Conservation (phyloP, 2,797 vertebrate genomes). For the Xenopus petersii region DNA sequence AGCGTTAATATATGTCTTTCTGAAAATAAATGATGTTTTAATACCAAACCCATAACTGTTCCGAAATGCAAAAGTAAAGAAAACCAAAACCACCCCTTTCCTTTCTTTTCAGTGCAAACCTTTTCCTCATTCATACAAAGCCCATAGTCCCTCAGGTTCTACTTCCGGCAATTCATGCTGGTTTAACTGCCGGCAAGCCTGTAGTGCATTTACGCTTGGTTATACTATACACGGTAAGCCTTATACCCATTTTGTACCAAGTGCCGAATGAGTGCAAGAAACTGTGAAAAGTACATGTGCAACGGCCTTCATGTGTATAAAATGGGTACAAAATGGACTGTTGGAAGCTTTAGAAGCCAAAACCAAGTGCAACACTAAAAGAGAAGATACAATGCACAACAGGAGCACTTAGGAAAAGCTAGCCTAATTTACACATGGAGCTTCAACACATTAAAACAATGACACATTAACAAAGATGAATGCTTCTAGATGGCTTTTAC, state of each 20-base stretch:
- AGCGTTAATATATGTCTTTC: constrained; percentile 12
- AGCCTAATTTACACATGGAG: constrained; percentile 37
- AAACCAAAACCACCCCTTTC: not conserved
- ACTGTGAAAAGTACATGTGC: constrained; percentile 31
- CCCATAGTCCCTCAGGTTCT: not conserved
- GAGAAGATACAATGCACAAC: constrained; percentile 45
- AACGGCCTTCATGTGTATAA: not conserved
- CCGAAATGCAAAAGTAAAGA: too few species aligned
- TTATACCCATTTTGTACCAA: constrained; percentile 41
- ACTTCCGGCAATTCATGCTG: not conserved
- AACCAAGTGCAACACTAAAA: constrained; percentile 51
- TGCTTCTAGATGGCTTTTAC: constrained; percentile 58
- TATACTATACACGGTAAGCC: not conserved
- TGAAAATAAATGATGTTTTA: constrained; percentile 28
- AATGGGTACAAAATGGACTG: constrained; percentile 33
- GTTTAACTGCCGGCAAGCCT: constrained; percentile 50
- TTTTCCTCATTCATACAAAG: not conserved
- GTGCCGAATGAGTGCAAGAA: constrained; percentile 44
- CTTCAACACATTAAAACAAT: not conserved
- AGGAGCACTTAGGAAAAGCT: constrained; percentile 18
- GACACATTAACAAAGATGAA: constrained; percentile 40
- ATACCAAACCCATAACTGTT: not conserved
- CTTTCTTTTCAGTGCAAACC: constrained; percentile 5
- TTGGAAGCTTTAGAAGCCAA: constrained; percentile 52
- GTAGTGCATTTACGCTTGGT: constrained; percentile 33